A percentile compares a stretch with the other conserved stretches of the same genome.
These are phyloP conservation scores for Halictus quadricinctus DNA, from an alignment of 2,888 invertebrate species.

Conservation along the genomic window DNA sequence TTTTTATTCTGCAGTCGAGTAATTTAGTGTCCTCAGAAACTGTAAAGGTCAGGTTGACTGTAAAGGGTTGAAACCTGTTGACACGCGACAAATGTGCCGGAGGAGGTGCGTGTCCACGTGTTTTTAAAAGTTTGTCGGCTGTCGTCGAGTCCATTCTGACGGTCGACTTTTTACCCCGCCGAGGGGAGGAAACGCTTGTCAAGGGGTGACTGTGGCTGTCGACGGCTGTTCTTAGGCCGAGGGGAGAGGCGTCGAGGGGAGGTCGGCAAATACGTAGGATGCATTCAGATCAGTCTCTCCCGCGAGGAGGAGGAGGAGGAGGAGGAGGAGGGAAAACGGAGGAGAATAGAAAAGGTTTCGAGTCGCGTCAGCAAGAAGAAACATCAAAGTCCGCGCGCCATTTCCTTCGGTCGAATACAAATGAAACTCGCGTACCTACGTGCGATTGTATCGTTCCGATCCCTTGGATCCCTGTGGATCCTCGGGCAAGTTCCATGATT, in stretches of 20 bases:
- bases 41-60: background rate
- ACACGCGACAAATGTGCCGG: background rate
- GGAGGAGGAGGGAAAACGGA: slow-evolving; percentile 30
- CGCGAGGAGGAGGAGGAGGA: slow-evolving; percentile 37
- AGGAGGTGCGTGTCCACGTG: background rate
- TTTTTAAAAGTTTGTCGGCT: background rate
- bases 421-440: slow-evolving; percentile 62
- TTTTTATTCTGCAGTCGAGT: too few relatives aligned
- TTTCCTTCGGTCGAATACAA: slow-evolving; percentile 74
- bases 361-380: slow-evolving; percentile 75
- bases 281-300: slow-evolving; percentile 77
- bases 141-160: background rate
- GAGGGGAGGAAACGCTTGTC: slow-evolving; percentile 42
- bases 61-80: background rate
- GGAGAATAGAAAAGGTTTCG: slow-evolving; percentile 66
- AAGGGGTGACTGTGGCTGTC: slow-evolving; percentile 58
- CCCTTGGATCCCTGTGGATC: background rate
- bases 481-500: background rate
- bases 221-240: slow-evolving; percentile 39
- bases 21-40: too few relatives aligned
- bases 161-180: slow-evolving; percentile 61
- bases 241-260: slow-evolving; percentile 9
- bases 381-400: slow-evolving; percentile 76
- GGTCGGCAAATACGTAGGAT: slow-evolving; percentile 75
- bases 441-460: slow-evolving; percentile 62